Evolutionary conservation across 2,888 invertebrate genomes (phyloP), one percentile per base, ranked within the genome.

Genomic region (Xylocampa areola): DNA sequence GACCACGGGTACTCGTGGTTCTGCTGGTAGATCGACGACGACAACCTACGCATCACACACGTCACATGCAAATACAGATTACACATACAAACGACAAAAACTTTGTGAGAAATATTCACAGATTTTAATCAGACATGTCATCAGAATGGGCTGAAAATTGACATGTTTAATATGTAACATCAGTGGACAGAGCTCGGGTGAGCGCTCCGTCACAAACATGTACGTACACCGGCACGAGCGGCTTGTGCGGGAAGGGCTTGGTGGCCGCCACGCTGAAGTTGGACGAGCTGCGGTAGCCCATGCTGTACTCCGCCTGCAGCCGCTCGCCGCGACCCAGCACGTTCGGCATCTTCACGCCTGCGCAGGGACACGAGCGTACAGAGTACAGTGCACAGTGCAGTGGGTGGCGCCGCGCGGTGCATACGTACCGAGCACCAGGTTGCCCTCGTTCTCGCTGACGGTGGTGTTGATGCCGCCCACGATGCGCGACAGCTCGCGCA

Each of bases 381-480:
- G n/a, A 6, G 25, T 32, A 27, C 1, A 10, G 1, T n/a, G 29
- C n/a, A 29, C 2, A 21, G 21, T 21, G 21, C 5, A 21, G 21
- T 21, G 5, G n/a, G 21, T 21, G 21, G 2, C 2, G 21, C 21
- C 2, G 21, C 2, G 21, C 21, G 21, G n/a, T 29, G 29, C 4
- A 6, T 13, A 73, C 88, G 79, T 50, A 93, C 94, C 96, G 8
- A 97, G 88, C 16, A 97, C 95, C 23, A 98, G 85, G 16, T 97
- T 97, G 1, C 98, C 98, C 84, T 99, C 98, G 85, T 98, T 98
- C 83, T 98, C 97, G 17, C 98, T 98, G 59, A 98, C 96, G 69
- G 97, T 96, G 0, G 98, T 98, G 80, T 96, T 97, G 29, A 98
- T 95, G 0, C 97, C 97, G 13, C 98, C 99, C 48, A 96, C 96